Percentiles rank a stretch among this genome's conserved stretches.
These are phyloP conservation scores for Palythoa caribaeorum DNA, from an alignment of 92 coral and sea anemone species.

Conservation along the genomic window DNA sequence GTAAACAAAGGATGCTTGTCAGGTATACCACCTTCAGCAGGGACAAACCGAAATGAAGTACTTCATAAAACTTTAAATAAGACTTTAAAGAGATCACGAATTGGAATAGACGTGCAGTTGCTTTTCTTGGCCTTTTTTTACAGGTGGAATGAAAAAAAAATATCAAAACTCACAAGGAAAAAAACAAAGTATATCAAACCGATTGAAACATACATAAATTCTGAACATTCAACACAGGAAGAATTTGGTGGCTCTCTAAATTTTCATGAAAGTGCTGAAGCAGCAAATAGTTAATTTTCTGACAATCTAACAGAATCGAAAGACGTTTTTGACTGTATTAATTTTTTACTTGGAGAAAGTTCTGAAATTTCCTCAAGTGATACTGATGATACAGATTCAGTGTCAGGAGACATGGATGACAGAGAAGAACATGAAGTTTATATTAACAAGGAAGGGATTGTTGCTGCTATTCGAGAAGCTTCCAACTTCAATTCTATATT, in stretches of 20 bases:
- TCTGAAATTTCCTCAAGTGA: too few species aligned
- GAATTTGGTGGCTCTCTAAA: slow-evolving; percentile 68
- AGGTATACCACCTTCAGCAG: slow-evolving; percentile 54
- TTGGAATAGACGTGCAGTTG: slow-evolving; percentile 72
- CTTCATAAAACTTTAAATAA: slow-evolving; percentile 64
- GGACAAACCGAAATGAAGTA: slow-evolving; percentile 61
- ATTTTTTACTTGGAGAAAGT: neutral
- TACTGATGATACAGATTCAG: too few species aligned
- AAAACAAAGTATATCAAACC: slow-evolving; percentile 42
- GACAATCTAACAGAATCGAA: slow-evolving; percentile 55
- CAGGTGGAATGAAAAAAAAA: slow-evolving; percentile 73
- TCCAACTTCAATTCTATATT: slow-evolving; percentile 53
- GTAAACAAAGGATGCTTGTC: slow-evolving; percentile 61
- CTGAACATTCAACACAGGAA: slow-evolving; percentile 28
- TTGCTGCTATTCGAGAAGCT: slow-evolving; percentile 64
- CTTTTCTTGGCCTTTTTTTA: slow-evolving; percentile 67
- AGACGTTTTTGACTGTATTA: slow-evolving; percentile 19
- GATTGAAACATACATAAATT: slow-evolving; percentile 44
- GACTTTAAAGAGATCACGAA: slow-evolving; percentile 61
- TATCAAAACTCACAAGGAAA: slow-evolving; percentile 34
- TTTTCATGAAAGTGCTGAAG: slow-evolving; percentile 53
- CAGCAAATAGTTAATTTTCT: slow-evolving; percentile 67
- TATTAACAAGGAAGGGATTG: slow-evolving; percentile 44
- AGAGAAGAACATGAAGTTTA: slow-evolving; percentile 36
- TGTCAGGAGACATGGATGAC: slow-evolving; percentile 4